These are phyloP conservation scores for Melanargia galathea DNA, from an alignment of 2,888 invertebrate genomes.

Conservation along the genomic window DNA sequence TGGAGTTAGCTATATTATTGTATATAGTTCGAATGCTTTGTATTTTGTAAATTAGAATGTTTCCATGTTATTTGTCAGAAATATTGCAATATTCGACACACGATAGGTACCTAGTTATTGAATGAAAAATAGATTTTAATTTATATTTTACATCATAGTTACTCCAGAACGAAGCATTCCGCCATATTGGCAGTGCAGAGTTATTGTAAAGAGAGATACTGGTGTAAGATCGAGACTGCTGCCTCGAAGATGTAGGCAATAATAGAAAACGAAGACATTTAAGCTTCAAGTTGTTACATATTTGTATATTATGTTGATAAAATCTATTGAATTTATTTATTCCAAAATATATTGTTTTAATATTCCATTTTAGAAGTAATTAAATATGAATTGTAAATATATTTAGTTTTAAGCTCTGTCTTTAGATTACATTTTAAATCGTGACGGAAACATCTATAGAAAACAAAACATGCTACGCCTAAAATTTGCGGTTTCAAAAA, in stretches of 20 bases:
- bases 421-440: slow-evolving; percentile 16
- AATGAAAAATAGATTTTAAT: slow-evolving; percentile 3
- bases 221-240: not conserved
- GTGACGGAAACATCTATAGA: not conserved
- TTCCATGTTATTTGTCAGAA: slow-evolving; percentile 15
- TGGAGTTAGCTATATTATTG: slow-evolving; percentile 30
- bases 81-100: slow-evolving; percentile 2
- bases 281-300: slow-evolving; percentile 31
- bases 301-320: slow-evolving; percentile 48
- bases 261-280: slow-evolving; percentile 14
- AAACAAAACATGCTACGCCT: not conserved
- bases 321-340: slow-evolving; percentile 44
- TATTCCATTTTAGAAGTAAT: slow-evolving; percentile 40
- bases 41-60: slow-evolving; percentile 13
- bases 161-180: slow-evolving; percentile 1
- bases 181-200: slow-evolving; percentile 24
- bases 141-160: not conserved
- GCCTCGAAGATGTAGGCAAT: not conserved
- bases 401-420: slow-evolving; percentile 27
- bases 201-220: not conserved
- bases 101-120: not conserved
- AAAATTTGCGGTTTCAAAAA: not conserved
- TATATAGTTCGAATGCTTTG: slow-evolving; percentile 37
- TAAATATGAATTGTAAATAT: slow-evolving; percentile 38
- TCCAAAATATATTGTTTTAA: slow-evolving; percentile 43